Conservation (phyloP, 1,140 invertebrate genomes). For the Philopotamus ludificatus region DNA sequence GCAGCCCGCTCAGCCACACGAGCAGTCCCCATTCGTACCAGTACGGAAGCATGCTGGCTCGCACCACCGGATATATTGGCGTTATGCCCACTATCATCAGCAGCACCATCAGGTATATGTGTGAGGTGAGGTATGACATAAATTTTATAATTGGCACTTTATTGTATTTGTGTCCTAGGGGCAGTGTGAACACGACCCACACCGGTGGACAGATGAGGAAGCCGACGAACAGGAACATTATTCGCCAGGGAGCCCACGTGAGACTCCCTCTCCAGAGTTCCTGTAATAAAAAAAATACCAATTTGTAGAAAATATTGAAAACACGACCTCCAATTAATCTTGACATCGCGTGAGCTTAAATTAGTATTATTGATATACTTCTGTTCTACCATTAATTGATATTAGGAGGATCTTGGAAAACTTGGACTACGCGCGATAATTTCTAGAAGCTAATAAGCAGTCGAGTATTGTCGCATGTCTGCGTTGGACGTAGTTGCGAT, state of each 20-base stretch:
- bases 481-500: no score
- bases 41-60: conserved; percentile 71
- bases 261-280: conserved; percentile 96
- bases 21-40: conserved; percentile 97
- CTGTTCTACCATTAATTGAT: background rate
- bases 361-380: background rate
- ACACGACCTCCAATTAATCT: background rate
- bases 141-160: conserved; percentile 98
- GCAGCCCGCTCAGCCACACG: conserved; percentile 91
- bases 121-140: conserved; percentile 98
- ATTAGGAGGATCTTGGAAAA: no score
- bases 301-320: no score
- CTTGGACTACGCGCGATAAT: no score
- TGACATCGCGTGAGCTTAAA: background rate
- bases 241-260: conserved; percentile 94
- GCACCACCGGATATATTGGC: conserved; percentile 80
- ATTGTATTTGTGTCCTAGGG: conserved; percentile 92
- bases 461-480: no score
- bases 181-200: conserved; percentile 95
- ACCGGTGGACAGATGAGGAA: conserved; percentile 93
- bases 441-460: no score
- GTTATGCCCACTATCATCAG: conserved; percentile 88
- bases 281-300: conserved; percentile 59
- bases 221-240: conserved; percentile 84
- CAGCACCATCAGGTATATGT: conserved; percentile 95